Evolutionary conservation across 1,140 invertebrate species (phyloP).

Genomic region (Drosophila pectinifera): DNA sequence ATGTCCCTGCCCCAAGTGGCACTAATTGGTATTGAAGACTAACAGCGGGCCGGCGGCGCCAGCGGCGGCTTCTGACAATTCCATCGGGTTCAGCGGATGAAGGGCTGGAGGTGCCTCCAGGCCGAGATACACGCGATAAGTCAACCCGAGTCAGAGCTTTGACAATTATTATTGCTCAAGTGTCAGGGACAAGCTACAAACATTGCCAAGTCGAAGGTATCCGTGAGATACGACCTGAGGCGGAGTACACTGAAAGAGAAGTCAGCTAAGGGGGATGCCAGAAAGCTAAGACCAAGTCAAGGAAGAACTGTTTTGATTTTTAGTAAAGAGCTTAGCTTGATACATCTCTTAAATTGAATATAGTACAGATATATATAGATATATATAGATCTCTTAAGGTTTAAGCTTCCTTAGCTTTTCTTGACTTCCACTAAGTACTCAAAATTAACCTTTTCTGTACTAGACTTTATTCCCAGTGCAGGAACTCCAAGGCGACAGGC

Average conservation of each 20-base stretch:
- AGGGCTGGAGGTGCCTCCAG: conserved; percentile 42
- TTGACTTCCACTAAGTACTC: too few species aligned
- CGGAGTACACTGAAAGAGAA: conserved; percentile 2
- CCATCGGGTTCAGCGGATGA: conserved; percentile 58
- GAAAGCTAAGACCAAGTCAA: neutral
- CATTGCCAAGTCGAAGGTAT: conserved; percentile 29
- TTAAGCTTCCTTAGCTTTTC: too few species aligned
- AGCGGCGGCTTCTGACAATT: conserved; percentile 69
- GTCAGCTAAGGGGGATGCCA: too few species aligned
- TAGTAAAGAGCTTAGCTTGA: too few species aligned
- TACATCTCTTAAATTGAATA: neutral
- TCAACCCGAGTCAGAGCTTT: conserved; percentile 73
- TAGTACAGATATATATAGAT: too few species aligned
- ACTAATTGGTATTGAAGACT: conserved; percentile 72
- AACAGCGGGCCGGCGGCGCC: conserved; percentile 24
- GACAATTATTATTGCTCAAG: conserved; percentile 79
- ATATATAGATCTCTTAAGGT: neutral
- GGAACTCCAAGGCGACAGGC: conserved; percentile 18
- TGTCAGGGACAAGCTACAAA: conserved; percentile 56
- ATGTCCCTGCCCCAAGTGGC: conserved; percentile 27
- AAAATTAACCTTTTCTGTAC: too few species aligned
- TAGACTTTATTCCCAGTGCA: conserved; percentile 15
- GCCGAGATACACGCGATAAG: conserved; percentile 52
- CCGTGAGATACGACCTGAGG: conserved; percentile 49
- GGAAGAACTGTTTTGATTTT: rapidly evolving